Percentiles rank a stretch among this genome's conserved stretches.
These are phyloP conservation scores for Ceratotherium simum DNA, from an alignment of 2,113 vertebrate species.

Conservation along the genomic window DNA sequence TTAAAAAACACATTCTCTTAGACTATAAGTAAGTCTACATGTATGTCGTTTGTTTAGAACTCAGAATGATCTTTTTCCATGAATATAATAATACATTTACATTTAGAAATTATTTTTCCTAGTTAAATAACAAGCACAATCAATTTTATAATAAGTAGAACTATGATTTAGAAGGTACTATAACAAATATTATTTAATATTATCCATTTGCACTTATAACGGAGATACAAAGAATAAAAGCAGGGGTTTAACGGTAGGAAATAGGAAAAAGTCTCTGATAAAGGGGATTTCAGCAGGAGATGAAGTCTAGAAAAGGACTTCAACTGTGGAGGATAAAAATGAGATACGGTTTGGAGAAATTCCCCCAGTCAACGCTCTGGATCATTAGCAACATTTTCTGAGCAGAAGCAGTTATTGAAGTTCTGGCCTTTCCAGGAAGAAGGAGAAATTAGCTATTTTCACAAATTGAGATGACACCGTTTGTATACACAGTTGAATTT, in stretches of 20 bases:
- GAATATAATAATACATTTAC: background rate
- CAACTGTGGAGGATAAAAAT: background rate
- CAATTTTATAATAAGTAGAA: background rate
- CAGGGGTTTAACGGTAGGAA: background rate
- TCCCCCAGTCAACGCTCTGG: background rate
- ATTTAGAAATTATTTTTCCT: background rate
- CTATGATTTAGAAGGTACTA: background rate
- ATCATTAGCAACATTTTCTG: background rate
- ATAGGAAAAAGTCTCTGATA: background rate
- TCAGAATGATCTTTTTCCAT: background rate
- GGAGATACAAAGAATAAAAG: background rate
- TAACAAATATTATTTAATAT: constrained; percentile 1
- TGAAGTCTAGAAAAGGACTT: background rate
- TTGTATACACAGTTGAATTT: background rate
- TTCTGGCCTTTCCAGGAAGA: background rate
- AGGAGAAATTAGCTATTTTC: background rate
- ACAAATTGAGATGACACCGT: background rate
- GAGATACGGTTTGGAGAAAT: background rate
- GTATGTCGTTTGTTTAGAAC: background rate
- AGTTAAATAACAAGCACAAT: background rate
- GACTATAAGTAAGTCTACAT: background rate
- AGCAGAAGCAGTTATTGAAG: background rate
- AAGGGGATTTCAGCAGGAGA: background rate
- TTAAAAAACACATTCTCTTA: background rate
- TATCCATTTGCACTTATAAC: background rate